These are phyloP conservation scores for Dasyprocta punctata DNA, from an alignment of 2,113 vertebrate genomes.

Conservation along the genomic window DNA sequence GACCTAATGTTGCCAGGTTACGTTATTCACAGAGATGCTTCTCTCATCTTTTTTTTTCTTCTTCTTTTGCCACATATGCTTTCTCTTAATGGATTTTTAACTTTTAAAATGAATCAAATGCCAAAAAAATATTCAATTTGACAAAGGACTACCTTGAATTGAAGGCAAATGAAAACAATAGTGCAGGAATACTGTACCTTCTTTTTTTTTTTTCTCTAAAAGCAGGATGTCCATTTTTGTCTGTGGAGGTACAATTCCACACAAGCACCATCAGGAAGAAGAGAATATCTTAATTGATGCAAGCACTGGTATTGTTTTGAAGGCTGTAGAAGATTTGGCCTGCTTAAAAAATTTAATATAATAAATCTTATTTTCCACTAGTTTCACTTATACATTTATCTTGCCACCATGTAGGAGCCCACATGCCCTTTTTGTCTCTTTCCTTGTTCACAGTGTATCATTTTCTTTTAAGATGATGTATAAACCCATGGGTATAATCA, in stretches of 20 bases:
- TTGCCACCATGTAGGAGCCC: not conserved
- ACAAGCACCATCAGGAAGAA: not conserved
- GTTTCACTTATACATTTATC: not conserved
- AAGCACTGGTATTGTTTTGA: not conserved
- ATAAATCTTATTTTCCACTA: not conserved
- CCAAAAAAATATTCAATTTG: not conserved
- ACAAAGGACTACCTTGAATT: not conserved
- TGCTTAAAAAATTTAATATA: not conserved
- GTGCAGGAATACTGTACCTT: fast-evolving
- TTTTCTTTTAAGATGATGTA: not conserved
- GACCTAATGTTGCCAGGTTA: not conserved
- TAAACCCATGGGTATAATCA: not conserved
- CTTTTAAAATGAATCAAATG: not conserved
- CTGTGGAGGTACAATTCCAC: not conserved
- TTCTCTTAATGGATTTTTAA: not conserved
- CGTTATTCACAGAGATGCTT: not conserved
- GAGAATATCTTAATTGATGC: not conserved
- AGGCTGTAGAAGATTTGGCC: not conserved
- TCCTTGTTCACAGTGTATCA: not conserved
- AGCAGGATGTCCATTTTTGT: not conserved
- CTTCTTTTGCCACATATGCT: not conserved
- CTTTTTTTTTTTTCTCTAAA: not conserved
- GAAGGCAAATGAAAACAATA: not conserved
- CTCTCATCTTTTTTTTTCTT: not conserved
- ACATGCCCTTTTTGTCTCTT: not conserved